Base-by-base conservation (phyloP, 1,140 invertebrate genomes). In the Macrotrachela quadricornifera region DNA sequence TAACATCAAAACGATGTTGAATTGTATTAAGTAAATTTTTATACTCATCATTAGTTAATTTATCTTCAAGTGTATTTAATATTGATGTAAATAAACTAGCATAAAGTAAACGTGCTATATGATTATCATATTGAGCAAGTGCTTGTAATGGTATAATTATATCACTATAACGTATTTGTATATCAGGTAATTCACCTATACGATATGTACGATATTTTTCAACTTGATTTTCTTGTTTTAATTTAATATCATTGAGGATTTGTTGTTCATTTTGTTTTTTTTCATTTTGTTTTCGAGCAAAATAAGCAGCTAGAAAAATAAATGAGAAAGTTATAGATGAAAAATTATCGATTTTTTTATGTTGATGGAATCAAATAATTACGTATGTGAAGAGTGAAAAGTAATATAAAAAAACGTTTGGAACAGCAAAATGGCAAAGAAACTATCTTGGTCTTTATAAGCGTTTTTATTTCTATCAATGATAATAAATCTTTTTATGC, bases 171-270 rank as follows among this genome's bases (percentile, higher is more conserved):
- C 72, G 72, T 40, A 82, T 79, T 62, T 77, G 69, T 46, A 82
- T 75, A 61, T 82, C 78, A 4, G 80, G 80, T 57, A 80, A 73
- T 59, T 82, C 78, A 30, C 80, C 80, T 51, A 72, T 74, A 54
- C 78, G 68, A 61, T 81, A 81, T 37, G 65, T 68, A 40, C 77
- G 61, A 46, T 69, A 71, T 50, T 75, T 64, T 45, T 60, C 64
- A 16, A 75, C 69, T 58, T 71, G 65, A 21, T 60, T 63, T 62
- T 75, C 62, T 60, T 66, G 63, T 42, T 67, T 61, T 56, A 59
- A 64, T 55, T 57, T 63, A 56, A 54, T 63, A 54, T 73, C 70
- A 62, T 60, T 65, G 51, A 65, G 63, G 56, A 68, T 61, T 60
- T 71, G 64, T 56, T 63, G 58, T 46, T 70, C 67, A 30, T 30